Evolutionary conservation across 2,113 vertebrate genomes (phyloP).

Genomic region (Felis chaus): DNA sequence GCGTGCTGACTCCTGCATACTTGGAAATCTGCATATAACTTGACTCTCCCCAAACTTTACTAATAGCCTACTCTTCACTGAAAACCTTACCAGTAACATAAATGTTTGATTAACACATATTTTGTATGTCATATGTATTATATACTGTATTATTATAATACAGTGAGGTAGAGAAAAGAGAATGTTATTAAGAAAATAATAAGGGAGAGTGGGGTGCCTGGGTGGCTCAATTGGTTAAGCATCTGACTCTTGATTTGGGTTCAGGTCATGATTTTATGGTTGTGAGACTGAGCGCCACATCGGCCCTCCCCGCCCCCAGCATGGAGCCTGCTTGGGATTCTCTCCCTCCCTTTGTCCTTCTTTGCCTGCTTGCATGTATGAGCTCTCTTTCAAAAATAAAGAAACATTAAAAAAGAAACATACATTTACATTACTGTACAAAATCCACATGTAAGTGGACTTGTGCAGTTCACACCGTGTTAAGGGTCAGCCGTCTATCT

Average conservation of each 20-base stretch:
- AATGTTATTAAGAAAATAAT: not conserved
- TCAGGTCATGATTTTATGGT: too few species aligned
- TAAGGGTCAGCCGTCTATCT: not conserved
- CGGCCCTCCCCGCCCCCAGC: too few species aligned
- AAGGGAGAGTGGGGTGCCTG: not conserved
- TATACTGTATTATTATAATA: not conserved
- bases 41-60: not conserved
- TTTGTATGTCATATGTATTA: not conserved
- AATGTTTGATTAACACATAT: not conserved
- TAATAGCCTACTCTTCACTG: not conserved
- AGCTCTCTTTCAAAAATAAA: too few species aligned
- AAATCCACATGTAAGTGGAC: not conserved
- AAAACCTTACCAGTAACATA: not conserved
- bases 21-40: not conserved
- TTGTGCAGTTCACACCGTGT: not conserved
- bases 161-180: not conserved
- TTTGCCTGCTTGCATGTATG: too few species aligned
- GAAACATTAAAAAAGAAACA: too few species aligned
- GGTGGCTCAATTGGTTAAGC: too few species aligned
- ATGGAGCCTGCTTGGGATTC: too few species aligned
- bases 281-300: too few species aligned
- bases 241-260: too few species aligned
- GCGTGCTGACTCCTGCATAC: not conserved
- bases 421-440: not conserved
- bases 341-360: too few species aligned